phyloP scores from a whole-genome alignment of 2,888 invertebrate genomes.

The Piscicola geometra region DNA sequence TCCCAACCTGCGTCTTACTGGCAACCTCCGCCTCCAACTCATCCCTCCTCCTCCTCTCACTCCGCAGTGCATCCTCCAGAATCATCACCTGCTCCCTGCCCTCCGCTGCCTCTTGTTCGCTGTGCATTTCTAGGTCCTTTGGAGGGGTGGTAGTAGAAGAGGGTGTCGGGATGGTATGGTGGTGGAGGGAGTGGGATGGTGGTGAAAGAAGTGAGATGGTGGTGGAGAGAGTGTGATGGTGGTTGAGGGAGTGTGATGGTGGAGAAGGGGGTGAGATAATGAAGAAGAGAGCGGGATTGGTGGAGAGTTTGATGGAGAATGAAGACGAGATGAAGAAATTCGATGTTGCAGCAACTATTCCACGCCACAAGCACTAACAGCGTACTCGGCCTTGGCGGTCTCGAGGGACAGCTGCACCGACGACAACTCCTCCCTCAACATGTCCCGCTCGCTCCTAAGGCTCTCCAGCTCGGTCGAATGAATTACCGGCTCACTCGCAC shows the following conservation, averaged over 20 bases:
- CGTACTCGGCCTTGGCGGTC: conserved; percentile 58
- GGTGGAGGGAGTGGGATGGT: too few species aligned
- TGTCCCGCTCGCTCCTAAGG: conserved; percentile 62
- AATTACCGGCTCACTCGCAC: conserved; percentile 46
- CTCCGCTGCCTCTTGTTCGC: conserved; percentile 57
- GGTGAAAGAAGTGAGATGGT: neutral
- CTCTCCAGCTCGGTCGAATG: conserved; percentile 61
- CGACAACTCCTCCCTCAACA: conserved; percentile 62
- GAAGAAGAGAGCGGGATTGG: neutral
- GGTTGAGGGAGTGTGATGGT: too few species aligned
- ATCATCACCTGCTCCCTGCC: conserved; percentile 55
- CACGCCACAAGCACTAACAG: conserved; percentile 47
- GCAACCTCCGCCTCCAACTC: conserved; percentile 57
- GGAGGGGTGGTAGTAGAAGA: neutral
- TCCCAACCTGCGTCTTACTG: conserved; percentile 56
- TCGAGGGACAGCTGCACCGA: conserved; percentile 57
- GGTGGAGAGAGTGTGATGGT: neutral
- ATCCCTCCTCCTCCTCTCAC: conserved; percentile 54
- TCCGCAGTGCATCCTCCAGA: conserved; percentile 58
- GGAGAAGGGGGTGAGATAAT: neutral
- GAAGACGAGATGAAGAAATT: neutral
- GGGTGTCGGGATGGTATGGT: neutral
- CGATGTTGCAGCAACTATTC: neutral
- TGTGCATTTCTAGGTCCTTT: conserved; percentile 58
- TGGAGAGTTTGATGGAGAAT: neutral